Base-by-base conservation (phyloP, 2,113 vertebrate species). In the Poeciliopsis turrubarensis region DNA sequence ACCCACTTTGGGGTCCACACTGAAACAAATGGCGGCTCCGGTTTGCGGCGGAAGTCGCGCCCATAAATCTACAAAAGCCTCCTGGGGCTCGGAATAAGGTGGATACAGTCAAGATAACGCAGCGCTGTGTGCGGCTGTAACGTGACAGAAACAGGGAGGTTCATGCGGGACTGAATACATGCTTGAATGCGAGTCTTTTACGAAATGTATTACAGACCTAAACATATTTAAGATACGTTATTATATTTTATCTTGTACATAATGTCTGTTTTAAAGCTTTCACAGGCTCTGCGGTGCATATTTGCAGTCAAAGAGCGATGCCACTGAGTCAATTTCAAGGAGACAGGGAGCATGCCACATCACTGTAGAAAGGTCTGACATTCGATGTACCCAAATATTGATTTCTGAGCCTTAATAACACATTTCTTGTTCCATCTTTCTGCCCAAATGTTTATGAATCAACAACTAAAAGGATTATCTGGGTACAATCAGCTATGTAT, bases 191-290 rank as follows among this genome's bases (percentile, higher is more conserved):
- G 9, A 26, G 19, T 34, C 17, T 47, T 47, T 47, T 47, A 19
- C 5, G 1, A 47, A 47, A 19, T 19, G 1, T 19, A 47, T 19
- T 19, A 19, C 17, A 75, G 68, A 70, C 25, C 25, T 25, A 9
- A 47, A 60, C 31, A 57, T 57, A 57, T 13, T 51, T 68, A 57
- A 75, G 54, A 39, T 5, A 76, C 60, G 71, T 61, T 34, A 22
- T 51, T 32, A 51, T 39, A 79, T 19, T 57, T 34, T 44, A 60
- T 44, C 22, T 79, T 90, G 80, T 86, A 92, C 60, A 90, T 82
- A 83, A 51, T n/a, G n/a, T 71, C 11, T 34, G 57, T 80, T 80
- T 78, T 70, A 73, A 72, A 68, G 70, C 73, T 69, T 64, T 61
- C 22, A 37, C 57, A 62, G 60, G 63, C 67, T 41, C 19, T 54